These are phyloP conservation scores for Campoletis raptor DNA, from an alignment of 2,888 invertebrate species.

Conservation along the genomic window DNA sequence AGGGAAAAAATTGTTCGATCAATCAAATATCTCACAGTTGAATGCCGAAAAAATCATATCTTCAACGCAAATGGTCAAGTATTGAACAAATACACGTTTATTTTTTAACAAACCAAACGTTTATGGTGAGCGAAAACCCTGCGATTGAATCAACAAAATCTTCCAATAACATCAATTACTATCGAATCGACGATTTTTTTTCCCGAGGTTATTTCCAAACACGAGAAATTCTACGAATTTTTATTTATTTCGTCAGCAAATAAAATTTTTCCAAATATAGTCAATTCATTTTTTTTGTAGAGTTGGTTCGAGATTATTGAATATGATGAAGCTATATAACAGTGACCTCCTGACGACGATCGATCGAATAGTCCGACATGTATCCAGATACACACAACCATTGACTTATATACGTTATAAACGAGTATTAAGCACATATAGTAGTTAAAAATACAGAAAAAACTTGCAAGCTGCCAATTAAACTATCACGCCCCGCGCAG, in stretches of 20 bases:
- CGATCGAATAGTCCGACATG: conserved; percentile 10
- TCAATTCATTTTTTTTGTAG: background rate
- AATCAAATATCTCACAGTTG: no score
- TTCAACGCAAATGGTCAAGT: no score
- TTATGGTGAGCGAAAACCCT: no score
- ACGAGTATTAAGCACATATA: background rate
- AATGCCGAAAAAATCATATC: no score
- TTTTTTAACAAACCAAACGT: no score
- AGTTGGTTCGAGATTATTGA: background rate
- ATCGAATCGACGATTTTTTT: no score
- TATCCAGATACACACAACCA: background rate
- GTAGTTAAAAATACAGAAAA: background rate
- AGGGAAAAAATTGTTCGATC: no score
- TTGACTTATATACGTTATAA: background rate
- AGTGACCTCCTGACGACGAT: background rate
- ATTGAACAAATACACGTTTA: no score
- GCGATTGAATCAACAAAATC: no score
- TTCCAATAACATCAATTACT: no score
- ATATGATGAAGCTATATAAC: conserved; percentile 1
- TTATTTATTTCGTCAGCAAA: background rate
- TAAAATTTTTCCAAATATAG: background rate
- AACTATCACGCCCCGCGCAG: background rate
- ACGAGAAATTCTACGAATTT: background rate
- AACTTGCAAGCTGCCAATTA: conserved; percentile 48
- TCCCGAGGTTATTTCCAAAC: background rate